Conservation (phyloP, 2,113 vertebrate species). For the Oreochromis spilurus region DNA sequence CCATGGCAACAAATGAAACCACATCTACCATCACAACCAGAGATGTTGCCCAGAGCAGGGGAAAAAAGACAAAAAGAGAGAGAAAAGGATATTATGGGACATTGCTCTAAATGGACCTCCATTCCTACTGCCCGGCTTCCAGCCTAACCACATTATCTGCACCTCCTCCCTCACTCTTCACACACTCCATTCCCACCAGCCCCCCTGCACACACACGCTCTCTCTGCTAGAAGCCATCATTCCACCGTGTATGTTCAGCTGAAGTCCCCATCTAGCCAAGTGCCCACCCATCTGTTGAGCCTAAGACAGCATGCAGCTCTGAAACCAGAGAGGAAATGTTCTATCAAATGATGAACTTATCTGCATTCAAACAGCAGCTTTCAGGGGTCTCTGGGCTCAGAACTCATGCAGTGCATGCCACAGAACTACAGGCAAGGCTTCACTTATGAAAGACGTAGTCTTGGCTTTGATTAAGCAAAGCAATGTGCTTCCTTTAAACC, state of each 20-base stretch:
- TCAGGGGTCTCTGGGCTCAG: background rate
- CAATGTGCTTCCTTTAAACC: background rate
- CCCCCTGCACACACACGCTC: background rate
- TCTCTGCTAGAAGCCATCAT: constrained; percentile 17
- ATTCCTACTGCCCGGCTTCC: background rate
- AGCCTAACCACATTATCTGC: background rate
- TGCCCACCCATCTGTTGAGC: constrained; percentile 51
- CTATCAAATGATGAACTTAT: constrained; percentile 22
- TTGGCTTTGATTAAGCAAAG: background rate
- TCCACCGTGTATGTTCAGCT: constrained; percentile 43
- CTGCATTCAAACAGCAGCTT: constrained; percentile 19
- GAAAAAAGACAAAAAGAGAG: background rate
- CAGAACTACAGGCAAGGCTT: background rate
- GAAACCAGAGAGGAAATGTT: constrained; percentile 14
- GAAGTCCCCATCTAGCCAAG: constrained; percentile 43
- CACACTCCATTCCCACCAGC: background rate
- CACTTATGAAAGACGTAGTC: background rate
- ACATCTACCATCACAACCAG: background rate
- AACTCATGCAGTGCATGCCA: background rate
- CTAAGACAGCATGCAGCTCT: constrained; percentile 46
- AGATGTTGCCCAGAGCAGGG: background rate
- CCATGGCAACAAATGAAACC: constrained; percentile 17
- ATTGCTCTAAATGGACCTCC: background rate
- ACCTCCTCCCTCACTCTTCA: background rate
- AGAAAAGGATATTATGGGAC: background rate